Base-by-base conservation (phyloP, 2,113 vertebrate genomes). In the Colinus virginianus region DNA sequence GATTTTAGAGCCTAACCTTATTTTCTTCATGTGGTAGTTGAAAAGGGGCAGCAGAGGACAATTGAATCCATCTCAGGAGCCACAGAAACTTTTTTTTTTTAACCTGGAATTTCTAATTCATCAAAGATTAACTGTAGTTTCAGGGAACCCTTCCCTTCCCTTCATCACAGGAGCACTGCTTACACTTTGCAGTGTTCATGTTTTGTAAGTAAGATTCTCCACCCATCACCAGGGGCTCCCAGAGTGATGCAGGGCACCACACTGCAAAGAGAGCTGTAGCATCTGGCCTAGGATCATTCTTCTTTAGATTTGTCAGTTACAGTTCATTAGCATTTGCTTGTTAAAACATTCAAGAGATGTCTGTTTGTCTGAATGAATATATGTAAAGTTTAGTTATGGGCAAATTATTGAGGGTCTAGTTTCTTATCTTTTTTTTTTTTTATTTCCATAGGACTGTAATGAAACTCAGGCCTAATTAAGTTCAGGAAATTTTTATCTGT, bases 401-500 rank as follows among this genome's bases (percentile, higher is more conserved):
- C 13, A 72, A 66, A 8, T 70, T 90, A 69, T 64, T 91, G 30
- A 91, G 59, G 18, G 66, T 91, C 63, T 77, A 45, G 23, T 87
- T 88, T 81, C 58, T 69, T 83, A 20, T n/a, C 32, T 58, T 66
- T 69, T 83, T 28, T 78, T 88, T 74, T 48, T 80, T 4, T 40
- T 40, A 77, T 82, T 89, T 79, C 69, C 88, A 6, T 51, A 68
- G 36, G 15, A 30, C 23, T 81, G 86, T 76, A 84, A 68, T 75
- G 76, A 91, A 93, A 92, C 91, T 87, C 46, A 76, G 40, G 21
- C 62, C 72, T 87, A 71, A 90, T 76, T 78, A 90, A 84, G 15
- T 38, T 26, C 19, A 25, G 14, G 36, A 15, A 13, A 22, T 56
- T 94, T 87, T 72, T 78, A 43, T 64, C 62, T 75, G 18, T 76